Conservation (phyloP, 92 coral and sea anemone species). For the Nematostella vectensis region DNA sequence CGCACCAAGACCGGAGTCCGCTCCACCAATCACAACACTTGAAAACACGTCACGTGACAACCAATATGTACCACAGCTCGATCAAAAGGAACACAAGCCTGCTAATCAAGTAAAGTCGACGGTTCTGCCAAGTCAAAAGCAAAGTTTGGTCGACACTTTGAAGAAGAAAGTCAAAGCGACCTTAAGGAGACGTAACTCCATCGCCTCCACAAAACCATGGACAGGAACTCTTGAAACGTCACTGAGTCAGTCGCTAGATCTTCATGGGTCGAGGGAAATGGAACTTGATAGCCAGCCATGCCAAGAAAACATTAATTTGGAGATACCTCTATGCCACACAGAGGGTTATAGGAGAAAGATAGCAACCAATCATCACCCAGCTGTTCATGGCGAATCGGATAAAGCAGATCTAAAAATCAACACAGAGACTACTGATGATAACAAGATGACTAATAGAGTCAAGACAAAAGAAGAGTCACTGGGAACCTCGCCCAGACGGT, state of each 20-base stretch:
- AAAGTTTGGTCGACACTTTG: conserved; percentile 7
- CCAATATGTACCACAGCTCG: no score
- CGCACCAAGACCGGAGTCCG: conserved; percentile 5
- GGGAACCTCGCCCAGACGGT: no score
- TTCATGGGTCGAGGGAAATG: background rate
- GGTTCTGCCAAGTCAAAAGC: background rate
- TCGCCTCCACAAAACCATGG: conserved; percentile 35
- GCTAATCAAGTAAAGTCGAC: background rate
- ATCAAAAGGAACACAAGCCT: background rate
- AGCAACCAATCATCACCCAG: no score
- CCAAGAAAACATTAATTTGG: no score
- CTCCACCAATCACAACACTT: background rate
- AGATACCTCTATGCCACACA: no score
- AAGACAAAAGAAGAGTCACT: no score
- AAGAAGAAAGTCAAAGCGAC: conserved; percentile 16
- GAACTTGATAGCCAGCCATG: background rate
- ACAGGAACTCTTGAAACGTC: conserved; percentile 39
- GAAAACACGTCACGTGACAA: background rate
- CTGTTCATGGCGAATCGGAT: no score
- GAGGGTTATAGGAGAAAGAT: no score
- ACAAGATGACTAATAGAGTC: no score
- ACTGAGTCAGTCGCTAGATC: conserved; percentile 14
- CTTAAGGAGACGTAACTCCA: conserved; percentile 32
- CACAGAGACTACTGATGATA: no score
- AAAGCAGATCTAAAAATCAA: no score